Base-by-base conservation (phyloP, 2,797 vertebrate species). In the Girardinus metallicus region DNA sequence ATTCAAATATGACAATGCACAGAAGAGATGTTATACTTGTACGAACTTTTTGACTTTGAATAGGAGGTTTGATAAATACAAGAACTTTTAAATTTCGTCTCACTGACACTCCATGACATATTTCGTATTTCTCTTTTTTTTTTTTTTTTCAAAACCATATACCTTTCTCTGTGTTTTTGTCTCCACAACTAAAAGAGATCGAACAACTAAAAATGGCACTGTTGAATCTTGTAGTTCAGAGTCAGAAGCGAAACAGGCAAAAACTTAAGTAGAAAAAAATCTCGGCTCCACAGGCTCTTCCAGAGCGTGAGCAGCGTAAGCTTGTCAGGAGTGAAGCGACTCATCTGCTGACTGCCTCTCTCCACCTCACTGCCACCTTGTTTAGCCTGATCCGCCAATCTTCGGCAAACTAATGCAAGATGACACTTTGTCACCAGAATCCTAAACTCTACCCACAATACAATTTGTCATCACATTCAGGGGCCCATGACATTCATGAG, bases 361-460 rank as follows among this genome's bases (percentile, higher is more conserved):
- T 85, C 79, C 93, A 89, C 87, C 92, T 91, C 83, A 0, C 91
- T 93, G 91, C 93, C 94, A 94, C 90, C 93, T 95, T 90, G 86
- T 92, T 94, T 93, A 91, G 77, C 0, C 86, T 82, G 85, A 90
- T 90, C 93, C 82, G 86, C 92, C 95, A 90, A 60, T 96, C 93
- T 96, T 91, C 85, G 60, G 88, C 81, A 51, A 73, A 86, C 85
- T 94, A 95, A 95, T 92, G 77, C 87, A 73, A 91, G 89, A 88
- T 91, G 94, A 95, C 95, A 94, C 81, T 92, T 92, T 91, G 92
- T 82, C 82, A 92, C 89, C 92, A 87, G 90, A 92, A 94, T 93
- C 87, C 92, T 89, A 92, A 92, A 93, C 89, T 88, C 90, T 91
- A 75, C 77, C 87, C 89, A 88, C 90, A 88, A 92, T 91, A 89